phyloP scores from a whole-genome alignment of 2,797 vertebrate genomes.

The Mormyrops boulengeri region DNA sequence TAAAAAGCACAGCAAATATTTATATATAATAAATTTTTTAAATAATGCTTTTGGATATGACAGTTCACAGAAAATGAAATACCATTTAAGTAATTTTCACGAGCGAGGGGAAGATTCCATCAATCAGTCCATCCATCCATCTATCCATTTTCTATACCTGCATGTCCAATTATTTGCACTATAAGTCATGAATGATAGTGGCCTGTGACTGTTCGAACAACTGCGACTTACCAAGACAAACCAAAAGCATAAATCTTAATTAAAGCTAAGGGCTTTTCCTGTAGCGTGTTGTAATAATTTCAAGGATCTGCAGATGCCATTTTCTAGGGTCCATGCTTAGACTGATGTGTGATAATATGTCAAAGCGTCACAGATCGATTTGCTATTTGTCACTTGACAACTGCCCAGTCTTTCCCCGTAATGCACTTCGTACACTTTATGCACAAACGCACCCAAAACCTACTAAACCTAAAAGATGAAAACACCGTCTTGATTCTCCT shows the following conservation, averaged over 20 bases:
- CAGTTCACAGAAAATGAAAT: not conserved
- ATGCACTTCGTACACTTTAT: not conserved
- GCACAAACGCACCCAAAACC: not conserved
- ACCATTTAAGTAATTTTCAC: not conserved
- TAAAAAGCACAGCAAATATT: not conserved
- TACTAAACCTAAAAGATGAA: not conserved
- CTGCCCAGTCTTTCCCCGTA: not conserved
- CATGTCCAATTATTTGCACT: not conserved
- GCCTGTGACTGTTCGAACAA: not conserved
- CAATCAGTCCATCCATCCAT: not conserved
- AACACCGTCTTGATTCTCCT: not conserved
- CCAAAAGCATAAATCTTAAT: not conserved
- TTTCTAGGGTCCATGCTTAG: not conserved
- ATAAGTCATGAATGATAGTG: not conserved
- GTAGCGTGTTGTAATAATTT: not conserved
- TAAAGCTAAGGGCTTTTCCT: not conserved
- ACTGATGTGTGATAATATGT: not conserved
- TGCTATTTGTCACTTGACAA: not conserved
- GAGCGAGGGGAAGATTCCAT: not conserved
- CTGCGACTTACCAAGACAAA: not conserved
- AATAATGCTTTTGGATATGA: not conserved
- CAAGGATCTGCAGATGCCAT: not conserved
- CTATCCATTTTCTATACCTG: not conserved
- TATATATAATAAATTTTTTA: no score
- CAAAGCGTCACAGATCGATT: not conserved